phyloP scores from a whole-genome alignment of 2,888 invertebrate genomes.

The Cabera pusaria region DNA sequence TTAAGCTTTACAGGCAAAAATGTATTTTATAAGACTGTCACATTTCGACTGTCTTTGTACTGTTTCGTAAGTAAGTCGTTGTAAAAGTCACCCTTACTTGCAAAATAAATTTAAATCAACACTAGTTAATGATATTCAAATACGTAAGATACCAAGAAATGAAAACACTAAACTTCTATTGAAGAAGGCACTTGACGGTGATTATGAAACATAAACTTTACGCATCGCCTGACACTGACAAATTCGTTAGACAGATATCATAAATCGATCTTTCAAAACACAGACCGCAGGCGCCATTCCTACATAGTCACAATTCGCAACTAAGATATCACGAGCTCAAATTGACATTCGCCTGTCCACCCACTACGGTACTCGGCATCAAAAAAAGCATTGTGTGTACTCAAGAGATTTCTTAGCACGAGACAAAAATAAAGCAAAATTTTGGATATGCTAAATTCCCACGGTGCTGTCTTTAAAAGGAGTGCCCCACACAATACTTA shows the following conservation, averaged over 20 bases:
- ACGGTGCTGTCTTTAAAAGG: conserved; percentile 53
- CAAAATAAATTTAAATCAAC: too few relatives aligned
- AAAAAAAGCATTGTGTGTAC: conserved; percentile 28
- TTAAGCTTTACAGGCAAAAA: conserved; percentile 12
- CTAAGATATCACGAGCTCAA: conserved; percentile 28
- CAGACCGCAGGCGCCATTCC: conserved; percentile 13
- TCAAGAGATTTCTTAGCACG: conserved; percentile 55
- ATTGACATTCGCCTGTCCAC: conserved; percentile 29
- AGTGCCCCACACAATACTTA: conserved; percentile 25
- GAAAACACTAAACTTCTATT: too few relatives aligned
- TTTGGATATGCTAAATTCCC: conserved; percentile 60
- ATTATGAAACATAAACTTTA: too few relatives aligned
- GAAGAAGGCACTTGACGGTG: too few relatives aligned
- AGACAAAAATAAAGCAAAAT: conserved; percentile 59
- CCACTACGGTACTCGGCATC: conserved; percentile 26
- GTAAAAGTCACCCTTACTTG: too few relatives aligned
- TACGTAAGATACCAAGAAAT: too few relatives aligned
- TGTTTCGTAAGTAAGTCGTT: too few relatives aligned
- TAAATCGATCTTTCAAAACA: conserved; percentile 4
- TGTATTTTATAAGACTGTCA: too few relatives aligned
- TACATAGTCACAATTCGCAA: conserved; percentile 20
- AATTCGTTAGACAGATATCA: neutral
- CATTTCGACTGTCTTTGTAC: too few relatives aligned
- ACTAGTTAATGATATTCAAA: too few relatives aligned
- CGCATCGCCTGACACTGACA: too few relatives aligned